Evolutionary conservation across 2,113 vertebrate species (phyloP), one percentile per base, ranked within the genome.

Genomic region (Oophaga pumilio): DNA sequence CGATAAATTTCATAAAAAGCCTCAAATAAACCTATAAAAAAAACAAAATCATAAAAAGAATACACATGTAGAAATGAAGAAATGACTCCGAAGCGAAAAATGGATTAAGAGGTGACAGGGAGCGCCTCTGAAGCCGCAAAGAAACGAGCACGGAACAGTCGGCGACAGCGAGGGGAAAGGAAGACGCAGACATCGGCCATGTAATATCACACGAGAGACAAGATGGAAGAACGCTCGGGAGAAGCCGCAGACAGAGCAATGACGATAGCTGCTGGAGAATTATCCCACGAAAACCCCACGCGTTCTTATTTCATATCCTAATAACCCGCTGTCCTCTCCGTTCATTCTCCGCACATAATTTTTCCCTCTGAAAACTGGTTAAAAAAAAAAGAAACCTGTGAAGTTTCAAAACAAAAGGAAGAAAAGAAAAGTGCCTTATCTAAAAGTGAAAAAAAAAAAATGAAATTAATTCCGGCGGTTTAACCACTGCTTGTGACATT

Each of bases 291-390:
- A 43, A 81, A 43, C 64, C 28, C 26, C 53, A 4, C 7, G 4
- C 4, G 10, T 15, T 62, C 13, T 49, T 59, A 82, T 66, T 52
- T 24, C 52, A 68, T 66, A 52, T 66, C 15, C 80, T 52, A 66
- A 66, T 60, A 82, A 50, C 33, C 33, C 43, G 13, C 62, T n/a
- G 33, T 82, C 43, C 80, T 49, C 80, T 9, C 43, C 49, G 43
- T 28, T 50, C 59, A 82, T 10, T 82, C 20, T 43, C 8, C 62
- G 60, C 33, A 6, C 80, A 68, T 1, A 50, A 18, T 43, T 82
- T 68, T 26, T 82, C 43, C 80, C 80, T 82, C 43, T 17, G 60
- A 60, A 82, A 66, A 68, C 26, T 82, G 66, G 33, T 82, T 24
- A 43, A 60, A 50, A 80, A 80, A 50, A 79, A n/a, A 49, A 66